Conservation (phyloP, 53 echinoderm and acorn worm genomes). For the Arbacia lixula region DNA sequence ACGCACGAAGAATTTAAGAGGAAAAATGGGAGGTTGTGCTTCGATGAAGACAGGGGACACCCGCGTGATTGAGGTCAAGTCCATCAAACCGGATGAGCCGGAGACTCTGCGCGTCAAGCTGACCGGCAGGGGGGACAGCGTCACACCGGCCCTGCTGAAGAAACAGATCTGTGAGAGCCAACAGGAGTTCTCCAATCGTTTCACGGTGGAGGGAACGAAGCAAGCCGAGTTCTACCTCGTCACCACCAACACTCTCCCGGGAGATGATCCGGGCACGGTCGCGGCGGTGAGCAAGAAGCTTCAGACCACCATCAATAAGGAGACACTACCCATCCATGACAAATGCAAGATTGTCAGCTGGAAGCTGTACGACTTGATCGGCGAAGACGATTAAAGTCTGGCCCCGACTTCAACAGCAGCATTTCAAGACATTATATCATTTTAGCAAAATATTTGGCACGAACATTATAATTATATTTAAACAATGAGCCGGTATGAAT, state of each 20-base stretch:
- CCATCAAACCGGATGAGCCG: background rate
- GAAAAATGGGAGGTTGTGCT: background rate
- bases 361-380: background rate
- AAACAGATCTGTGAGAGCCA: constrained; percentile 16
- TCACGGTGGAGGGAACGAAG: constrained; percentile 24
- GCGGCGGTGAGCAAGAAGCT: background rate
- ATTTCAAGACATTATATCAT: background rate
- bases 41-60: background rate
- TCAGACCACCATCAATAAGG: background rate
- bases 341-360: constrained; percentile 29
- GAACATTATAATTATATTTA: background rate
- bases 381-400: background rate
- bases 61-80: constrained; percentile 13
- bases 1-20: background rate
- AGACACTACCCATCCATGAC: constrained; percentile 6
- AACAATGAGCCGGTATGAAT: background rate
- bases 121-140: background rate
- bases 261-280: constrained; percentile 29
- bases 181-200: constrained; percentile 33
- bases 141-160: background rate
- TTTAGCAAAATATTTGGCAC: background rate
- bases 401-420: background rate
- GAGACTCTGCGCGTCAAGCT: constrained; percentile 36
- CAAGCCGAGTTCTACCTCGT: constrained; percentile 32
- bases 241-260: constrained; percentile 6